Conservation (phyloP, 2,888 invertebrate genomes). For the Syrista parreyssii region DNA sequence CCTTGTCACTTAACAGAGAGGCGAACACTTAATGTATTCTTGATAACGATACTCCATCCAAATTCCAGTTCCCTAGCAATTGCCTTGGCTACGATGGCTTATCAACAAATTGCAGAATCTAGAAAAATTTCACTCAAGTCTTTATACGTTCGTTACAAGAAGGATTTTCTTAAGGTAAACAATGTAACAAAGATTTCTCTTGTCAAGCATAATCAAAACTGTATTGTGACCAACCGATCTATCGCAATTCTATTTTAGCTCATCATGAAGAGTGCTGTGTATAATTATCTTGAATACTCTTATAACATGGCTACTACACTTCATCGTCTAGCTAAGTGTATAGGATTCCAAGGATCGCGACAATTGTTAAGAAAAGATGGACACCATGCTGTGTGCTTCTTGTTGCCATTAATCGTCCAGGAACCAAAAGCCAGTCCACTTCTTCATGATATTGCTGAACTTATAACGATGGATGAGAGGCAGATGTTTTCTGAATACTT, state of each 20-base stretch:
- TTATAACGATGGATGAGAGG: constrained; percentile 71
- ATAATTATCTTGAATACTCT: constrained; percentile 70
- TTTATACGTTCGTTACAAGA: constrained; percentile 74
- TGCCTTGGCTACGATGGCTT: constrained; percentile 70
- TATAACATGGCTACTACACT: constrained; percentile 72
- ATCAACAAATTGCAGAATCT: constrained; percentile 71
- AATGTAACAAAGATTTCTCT: constrained; percentile 5
- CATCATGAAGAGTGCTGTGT: constrained; percentile 71
- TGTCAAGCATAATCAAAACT: background rate
- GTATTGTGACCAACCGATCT: background rate
- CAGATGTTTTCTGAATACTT: constrained; percentile 73
- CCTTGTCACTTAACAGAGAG: constrained; percentile 50
- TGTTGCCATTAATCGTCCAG: constrained; percentile 72
- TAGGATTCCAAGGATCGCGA: constrained; percentile 77
- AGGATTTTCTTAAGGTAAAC: constrained; percentile 66
- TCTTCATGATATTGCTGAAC: constrained; percentile 73
- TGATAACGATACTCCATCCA: constrained; percentile 70
- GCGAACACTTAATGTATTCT: constrained; percentile 71
- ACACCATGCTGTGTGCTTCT: constrained; percentile 75
- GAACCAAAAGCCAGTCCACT: constrained; percentile 71
- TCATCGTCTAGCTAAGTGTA: constrained; percentile 73
- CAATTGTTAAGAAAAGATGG: constrained; percentile 79
- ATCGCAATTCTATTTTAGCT: constrained; percentile 63
- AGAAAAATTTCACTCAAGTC: constrained; percentile 70
- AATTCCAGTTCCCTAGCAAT: constrained; percentile 68